Conservation (phyloP, 2,113 vertebrate species). For the Coregonus clupeaformis region DNA sequence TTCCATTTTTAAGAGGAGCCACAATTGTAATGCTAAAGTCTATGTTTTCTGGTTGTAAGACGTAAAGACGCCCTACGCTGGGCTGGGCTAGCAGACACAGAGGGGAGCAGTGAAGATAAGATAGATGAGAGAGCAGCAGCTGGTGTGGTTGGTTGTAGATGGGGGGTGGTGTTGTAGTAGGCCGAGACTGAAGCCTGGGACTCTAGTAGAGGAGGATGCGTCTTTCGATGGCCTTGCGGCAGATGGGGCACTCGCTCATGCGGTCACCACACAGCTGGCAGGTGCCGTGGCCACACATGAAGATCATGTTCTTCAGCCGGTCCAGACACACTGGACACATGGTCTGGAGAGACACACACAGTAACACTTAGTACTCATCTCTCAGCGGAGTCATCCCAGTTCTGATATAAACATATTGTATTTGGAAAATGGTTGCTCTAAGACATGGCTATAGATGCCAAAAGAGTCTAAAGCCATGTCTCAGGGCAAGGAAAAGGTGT, state of each 20-base stretch:
- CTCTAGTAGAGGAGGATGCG: slow-evolving; percentile 94
- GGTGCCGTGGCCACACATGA: slow-evolving; percentile 96
- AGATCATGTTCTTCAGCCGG: slow-evolving; percentile 99
- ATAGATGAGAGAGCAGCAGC: slow-evolving; percentile 48
- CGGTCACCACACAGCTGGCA: slow-evolving; percentile 97
- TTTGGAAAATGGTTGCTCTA: too few species aligned
- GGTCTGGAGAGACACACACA: slow-evolving; percentile 76
- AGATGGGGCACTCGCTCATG: slow-evolving; percentile 99
- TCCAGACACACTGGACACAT: slow-evolving; percentile 99
- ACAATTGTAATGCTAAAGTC: slow-evolving; percentile 28
- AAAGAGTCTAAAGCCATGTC: too few species aligned
- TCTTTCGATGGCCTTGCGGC: slow-evolving; percentile 96
- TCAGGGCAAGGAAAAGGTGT: too few species aligned
- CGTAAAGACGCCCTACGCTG: neutral
- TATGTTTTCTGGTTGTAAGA: neutral
- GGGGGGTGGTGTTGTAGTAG: slow-evolving; percentile 26
- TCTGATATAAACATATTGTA: neutral
- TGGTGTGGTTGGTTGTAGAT: slow-evolving; percentile 24
- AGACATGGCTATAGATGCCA: too few species aligned
- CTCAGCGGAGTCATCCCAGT: too few species aligned
- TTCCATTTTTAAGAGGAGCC: slow-evolving; percentile 36
- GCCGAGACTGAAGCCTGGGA: slow-evolving; percentile 19
- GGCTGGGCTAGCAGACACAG: slow-evolving; percentile 32
- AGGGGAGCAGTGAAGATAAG: slow-evolving; percentile 22
- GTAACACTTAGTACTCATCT: neutral